Conservation (phyloP, 2,797 vertebrate species). For the Allobates femoralis region DNA sequence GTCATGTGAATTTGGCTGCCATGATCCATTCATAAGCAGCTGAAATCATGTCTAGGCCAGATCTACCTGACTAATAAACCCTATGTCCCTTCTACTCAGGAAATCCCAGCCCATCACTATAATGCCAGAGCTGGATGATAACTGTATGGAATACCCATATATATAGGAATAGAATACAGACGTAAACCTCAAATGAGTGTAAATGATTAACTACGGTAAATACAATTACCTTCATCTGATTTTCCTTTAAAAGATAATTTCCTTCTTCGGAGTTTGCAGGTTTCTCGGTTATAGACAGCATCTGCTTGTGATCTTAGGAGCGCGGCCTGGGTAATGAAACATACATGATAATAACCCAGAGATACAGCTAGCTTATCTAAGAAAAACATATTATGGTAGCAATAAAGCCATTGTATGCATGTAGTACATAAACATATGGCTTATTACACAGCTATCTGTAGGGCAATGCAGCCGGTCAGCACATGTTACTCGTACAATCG, state of each 20-base stretch:
- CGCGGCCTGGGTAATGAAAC: conserved; percentile 77
- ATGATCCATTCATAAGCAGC: not conserved
- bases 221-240: conserved; percentile 83
- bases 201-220: conserved; percentile 65
- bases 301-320: conserved; percentile 77
- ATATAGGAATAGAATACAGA: not conserved
- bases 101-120: not conserved
- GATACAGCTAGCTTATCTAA: conserved; percentile 68
- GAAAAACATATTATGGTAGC: conserved; percentile 33
- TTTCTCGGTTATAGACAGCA: conserved; percentile 84
- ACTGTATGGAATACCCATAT: not conserved
- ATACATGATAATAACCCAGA: conserved; percentile 61
- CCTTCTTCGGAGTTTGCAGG: conserved; percentile 80
- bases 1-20: not conserved
- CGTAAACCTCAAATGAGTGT: not conserved
- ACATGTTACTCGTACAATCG: not conserved
- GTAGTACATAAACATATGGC: not conserved
- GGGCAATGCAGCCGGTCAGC: not conserved
- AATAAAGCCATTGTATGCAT: conserved; percentile 7
- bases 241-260: conserved; percentile 92
- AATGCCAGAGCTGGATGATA: not conserved
- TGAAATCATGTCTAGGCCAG: not conserved
- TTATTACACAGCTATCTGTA: not conserved
- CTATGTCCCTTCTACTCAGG: not conserved
- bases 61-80: not conserved